These are phyloP conservation scores for Hydrotaea diabolus DNA, from an alignment of 2,888 invertebrate species.

Conservation along the genomic window DNA sequence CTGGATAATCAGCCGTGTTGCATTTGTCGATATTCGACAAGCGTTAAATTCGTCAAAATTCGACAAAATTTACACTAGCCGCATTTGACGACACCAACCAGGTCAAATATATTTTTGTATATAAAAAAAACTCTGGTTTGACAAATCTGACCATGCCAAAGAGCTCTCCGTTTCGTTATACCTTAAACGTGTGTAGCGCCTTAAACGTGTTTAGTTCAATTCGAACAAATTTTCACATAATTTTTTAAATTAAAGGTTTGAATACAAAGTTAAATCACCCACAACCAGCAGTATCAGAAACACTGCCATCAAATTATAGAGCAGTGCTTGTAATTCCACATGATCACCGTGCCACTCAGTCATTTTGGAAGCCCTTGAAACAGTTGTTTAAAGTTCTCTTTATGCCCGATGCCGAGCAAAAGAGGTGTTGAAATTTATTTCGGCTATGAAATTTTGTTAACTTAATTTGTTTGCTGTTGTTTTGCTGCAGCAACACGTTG, in stretches of 20 bases:
- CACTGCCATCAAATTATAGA: constrained; percentile 4
- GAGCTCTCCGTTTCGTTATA: constrained; percentile 7
- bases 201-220: background rate
- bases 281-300: background rate
- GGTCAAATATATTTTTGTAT: too few relatives aligned
- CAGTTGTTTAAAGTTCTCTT: background rate
- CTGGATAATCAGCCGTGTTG: too few relatives aligned
- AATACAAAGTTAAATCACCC: constrained; percentile 19
- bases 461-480: constrained; percentile 18
- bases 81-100: too few relatives aligned
- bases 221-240: constrained; percentile 35
- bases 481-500: background rate
- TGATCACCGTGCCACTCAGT: constrained; percentile 14
- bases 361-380: constrained; percentile 29
- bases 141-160: background rate
- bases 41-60: too few relatives aligned
- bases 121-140: too few relatives aligned
- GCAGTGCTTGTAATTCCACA: background rate
- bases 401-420: background rate
- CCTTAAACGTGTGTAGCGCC: background rate
- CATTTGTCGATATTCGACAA: too few relatives aligned
- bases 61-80: too few relatives aligned
- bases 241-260: constrained; percentile 32
- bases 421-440: constrained; percentile 1
- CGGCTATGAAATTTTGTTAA: constrained; percentile 13